These are phyloP conservation scores for Mastigias papua DNA, from an alignment of 30 jellyfish, hydroid and myxozoan species.

Conservation along the genomic window DNA sequence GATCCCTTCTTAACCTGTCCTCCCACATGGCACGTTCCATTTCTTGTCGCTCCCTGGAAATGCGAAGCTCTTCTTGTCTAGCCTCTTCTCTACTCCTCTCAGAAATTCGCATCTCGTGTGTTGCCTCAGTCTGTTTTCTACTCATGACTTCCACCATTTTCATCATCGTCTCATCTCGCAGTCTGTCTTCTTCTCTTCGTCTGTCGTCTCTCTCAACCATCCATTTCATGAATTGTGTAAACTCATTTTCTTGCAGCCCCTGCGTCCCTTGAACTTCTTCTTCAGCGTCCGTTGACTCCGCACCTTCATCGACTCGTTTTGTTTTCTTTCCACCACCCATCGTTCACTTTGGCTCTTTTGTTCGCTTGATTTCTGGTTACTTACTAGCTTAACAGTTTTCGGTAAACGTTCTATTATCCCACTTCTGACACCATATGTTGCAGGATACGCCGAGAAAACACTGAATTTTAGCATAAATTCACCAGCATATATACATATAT, in stretches of 20 bases:
- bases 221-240: background rate
- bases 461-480: background rate
- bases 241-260: background rate
- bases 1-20: background rate
- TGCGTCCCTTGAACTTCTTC: no score
- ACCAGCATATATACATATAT: no score
- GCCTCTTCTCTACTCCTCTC: slow-evolving; percentile 14
- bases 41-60: slow-evolving; percentile 21
- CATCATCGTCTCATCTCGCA: background rate
- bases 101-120: background rate
- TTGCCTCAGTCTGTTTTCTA: background rate
- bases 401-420: background rate
- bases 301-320: background rate
- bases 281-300: background rate
- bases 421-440: background rate
- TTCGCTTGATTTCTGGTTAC: background rate
- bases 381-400: background rate
- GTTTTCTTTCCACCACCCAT: background rate
- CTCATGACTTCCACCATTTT: background rate
- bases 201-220: background rate
- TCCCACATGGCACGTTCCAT: background rate
- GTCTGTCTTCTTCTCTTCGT: background rate
- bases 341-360: background rate
- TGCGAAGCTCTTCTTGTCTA: slow-evolving; percentile 13
- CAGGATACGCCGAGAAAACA: slow-evolving; percentile 4